Evolutionary conservation across 64 coral and sea anemone species (phyloP).

Genomic region (Stichodactyla mertensii): DNA sequence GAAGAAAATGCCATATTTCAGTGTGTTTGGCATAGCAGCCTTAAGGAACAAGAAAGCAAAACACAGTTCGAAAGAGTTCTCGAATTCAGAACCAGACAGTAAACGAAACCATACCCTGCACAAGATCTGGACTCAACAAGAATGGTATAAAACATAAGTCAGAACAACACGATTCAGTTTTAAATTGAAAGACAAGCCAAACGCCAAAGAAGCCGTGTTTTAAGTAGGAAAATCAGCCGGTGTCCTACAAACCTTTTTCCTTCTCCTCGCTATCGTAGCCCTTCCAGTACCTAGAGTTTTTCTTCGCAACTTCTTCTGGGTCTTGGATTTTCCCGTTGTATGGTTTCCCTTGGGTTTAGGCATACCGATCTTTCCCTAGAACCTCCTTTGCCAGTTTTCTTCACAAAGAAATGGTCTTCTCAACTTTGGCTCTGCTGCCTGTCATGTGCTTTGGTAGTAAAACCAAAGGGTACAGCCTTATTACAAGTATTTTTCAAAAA

Average conservation of each 20-base stretch:
- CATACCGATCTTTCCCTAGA: not conserved
- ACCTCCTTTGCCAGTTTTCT: not conserved
- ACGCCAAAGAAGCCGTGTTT: not conserved
- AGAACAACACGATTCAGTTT: not conserved
- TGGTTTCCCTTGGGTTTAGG: slow-evolving; percentile 12
- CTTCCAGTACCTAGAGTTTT: slow-evolving; percentile 13
- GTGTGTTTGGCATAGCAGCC: not conserved
- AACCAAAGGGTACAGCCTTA: slow-evolving; percentile 14
- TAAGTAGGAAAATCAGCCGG: not conserved
- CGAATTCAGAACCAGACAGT: not conserved
- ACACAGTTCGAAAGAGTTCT: not conserved
- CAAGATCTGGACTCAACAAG: not conserved
- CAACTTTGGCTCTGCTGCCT: not conserved
- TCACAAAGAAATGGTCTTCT: not conserved
- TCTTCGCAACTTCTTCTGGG: slow-evolving; percentile 1
- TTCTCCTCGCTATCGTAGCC: not conserved
- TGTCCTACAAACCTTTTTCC: slow-evolving; percentile 12
- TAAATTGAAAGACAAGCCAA: not conserved
- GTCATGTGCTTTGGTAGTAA: not conserved
- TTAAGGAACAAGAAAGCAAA: not conserved
- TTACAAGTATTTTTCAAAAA: slow-evolving; percentile 13
- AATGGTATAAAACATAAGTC: not conserved
- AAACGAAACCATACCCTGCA: not conserved
- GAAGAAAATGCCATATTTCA: not conserved
- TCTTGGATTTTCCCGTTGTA: not conserved